Evolutionary conservation across 1,140 invertebrate species (phyloP).

Genomic region (Colletes latitarsis): DNA sequence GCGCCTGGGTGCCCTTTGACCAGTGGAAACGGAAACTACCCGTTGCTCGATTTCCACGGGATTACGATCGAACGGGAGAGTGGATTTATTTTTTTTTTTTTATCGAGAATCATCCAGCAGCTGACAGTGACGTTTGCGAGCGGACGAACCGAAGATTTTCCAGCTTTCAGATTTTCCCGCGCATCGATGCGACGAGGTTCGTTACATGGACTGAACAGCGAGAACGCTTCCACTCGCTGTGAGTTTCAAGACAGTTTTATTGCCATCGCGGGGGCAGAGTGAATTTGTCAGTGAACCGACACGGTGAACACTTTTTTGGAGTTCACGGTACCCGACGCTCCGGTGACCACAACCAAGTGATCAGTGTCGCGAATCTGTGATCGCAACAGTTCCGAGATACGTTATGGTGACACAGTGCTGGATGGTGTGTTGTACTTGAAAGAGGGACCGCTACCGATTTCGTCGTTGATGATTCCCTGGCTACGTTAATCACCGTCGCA

Average conservation of each 20-base stretch:
- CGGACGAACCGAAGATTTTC: background rate
- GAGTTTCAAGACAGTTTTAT: background rate
- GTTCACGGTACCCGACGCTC: background rate
- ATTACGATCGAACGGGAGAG: background rate
- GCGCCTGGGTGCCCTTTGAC: background rate
- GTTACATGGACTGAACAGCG: background rate
- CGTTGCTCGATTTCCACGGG: background rate
- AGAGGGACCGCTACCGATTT: background rate
- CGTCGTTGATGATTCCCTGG: background rate
- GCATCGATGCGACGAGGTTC: too few species aligned
- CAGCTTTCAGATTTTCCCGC: background rate
- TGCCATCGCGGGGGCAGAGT: background rate
- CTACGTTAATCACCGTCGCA: conserved; percentile 10
- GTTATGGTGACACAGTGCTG: conserved; percentile 32
- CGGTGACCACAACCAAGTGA: conserved; percentile 13
- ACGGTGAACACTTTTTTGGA: background rate
- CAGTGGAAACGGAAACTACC: background rate
- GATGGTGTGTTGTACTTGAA: background rate
- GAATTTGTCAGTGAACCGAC: conserved; percentile 15
- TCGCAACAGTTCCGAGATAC: background rate
- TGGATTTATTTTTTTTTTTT: background rate
- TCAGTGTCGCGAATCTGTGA: conserved; percentile 12
- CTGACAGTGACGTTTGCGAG: background rate
- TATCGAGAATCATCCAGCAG: background rate
- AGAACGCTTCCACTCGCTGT: background rate